Evolutionary conservation across 2,888 invertebrate genomes (phyloP), one percentile per base, ranked within the genome.

Genomic region (Clunio marinus): DNA sequence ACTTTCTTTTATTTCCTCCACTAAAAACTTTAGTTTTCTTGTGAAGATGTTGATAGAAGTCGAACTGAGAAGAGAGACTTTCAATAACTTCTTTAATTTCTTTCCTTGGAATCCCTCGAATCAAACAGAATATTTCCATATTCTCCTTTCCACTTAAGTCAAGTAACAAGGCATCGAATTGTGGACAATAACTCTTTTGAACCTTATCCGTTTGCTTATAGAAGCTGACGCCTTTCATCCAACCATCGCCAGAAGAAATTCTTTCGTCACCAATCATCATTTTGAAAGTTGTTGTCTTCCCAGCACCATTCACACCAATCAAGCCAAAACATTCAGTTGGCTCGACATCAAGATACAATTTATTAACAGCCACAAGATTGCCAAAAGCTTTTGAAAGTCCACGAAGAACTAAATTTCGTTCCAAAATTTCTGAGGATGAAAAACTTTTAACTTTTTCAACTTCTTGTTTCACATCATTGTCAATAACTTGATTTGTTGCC

Each of bases 351-450:
- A 82, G 80, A 4, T 82, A 85, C 2, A 88, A 78, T 71, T 86
- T 85, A 74, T 89, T 85, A 0, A 93, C 92, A 1, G 90, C 91
- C 45, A 86, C 76, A 69, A 88, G 80, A 1, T 80, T 81, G 13
- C 83, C 84, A 73, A 91, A 91, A 74, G 82, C 83, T 76, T 91
- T 91, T 24, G 86, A 82, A 15, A 92, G 78, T 70, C 82, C 80
- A 58, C 80, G 82, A 2, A 86, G 75, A 5, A 85, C 82, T 1
- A 87, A 74, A 1, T 79, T 81, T 72, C 81, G 72, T 8, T 71
- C 69, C 22, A 68, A 58, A 2, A 78, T 72, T 60, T 76, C 75
- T 1, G 58, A 41, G 5, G 72, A 70, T 10, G 73, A 70, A 1
- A 55, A 10, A 7, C 73, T 72, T 51, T 72, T 70, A 17, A 79